Evolutionary conservation across 1,140 invertebrate species (phyloP).

Genomic region (Neelides sp.): DNA sequence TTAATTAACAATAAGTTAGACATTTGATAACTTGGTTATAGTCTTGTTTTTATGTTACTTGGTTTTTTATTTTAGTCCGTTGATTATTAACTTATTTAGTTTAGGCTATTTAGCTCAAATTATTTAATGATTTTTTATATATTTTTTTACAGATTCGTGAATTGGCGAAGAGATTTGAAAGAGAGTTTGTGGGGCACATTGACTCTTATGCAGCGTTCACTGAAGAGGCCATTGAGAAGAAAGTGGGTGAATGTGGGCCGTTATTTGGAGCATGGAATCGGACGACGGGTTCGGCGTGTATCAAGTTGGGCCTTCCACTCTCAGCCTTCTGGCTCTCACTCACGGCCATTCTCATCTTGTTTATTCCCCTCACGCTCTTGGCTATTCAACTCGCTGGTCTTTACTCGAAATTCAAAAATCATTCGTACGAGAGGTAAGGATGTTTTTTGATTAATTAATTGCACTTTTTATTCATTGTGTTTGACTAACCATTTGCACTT

Average conservation of each 20-base stretch:
- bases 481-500: too few species aligned
- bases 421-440: slow-evolving; percentile 25
- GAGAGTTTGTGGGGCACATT: slow-evolving; percentile 19
- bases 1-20: background rate
- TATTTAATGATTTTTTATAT: too few species aligned
- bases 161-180: slow-evolving; percentile 18
- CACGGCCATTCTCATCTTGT: slow-evolving; percentile 19
- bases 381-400: slow-evolving; percentile 17
- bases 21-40: background rate
- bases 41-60: background rate
- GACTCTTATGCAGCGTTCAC: slow-evolving; percentile 24
- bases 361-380: slow-evolving; percentile 16
- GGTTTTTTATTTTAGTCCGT: background rate
- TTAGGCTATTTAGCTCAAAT: too few species aligned
- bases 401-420: slow-evolving; percentile 20
- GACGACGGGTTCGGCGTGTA: slow-evolving; percentile 13
- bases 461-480: too few species aligned
- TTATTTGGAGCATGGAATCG: slow-evolving; percentile 14
- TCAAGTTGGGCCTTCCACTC: slow-evolving; percentile 19
- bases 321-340: slow-evolving; percentile 22
- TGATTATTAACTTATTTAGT: too few species aligned
- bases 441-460: too few species aligned
- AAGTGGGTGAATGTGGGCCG: slow-evolving; percentile 19
- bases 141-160: slow-evolving; percentile 14
- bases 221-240: slow-evolving; percentile 11